Percentiles rank a stretch among this genome's conserved stretches.
Evolutionary conservation across 2,113 vertebrate genomes (phyloP).

Genomic region (Tragelaphus strepsiceros): DNA sequence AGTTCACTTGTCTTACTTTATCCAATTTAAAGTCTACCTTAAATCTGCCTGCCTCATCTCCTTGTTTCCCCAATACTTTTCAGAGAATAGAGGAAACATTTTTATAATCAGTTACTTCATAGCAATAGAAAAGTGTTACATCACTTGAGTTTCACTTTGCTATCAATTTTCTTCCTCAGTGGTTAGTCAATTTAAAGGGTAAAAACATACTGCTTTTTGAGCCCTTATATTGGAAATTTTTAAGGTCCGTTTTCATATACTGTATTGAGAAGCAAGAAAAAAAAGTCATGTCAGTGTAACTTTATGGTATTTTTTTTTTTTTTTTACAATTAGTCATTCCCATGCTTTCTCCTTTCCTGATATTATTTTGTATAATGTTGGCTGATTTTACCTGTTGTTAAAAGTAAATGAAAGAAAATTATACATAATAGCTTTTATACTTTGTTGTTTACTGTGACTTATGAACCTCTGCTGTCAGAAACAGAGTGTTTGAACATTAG

Average conservation of each 20-base stretch:
- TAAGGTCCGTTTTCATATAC: not conserved
- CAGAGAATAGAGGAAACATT: not conserved
- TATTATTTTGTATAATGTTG: constrained; percentile 13
- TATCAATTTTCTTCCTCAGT: not conserved
- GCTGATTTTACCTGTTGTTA: constrained; percentile 58
- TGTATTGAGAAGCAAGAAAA: not conserved
- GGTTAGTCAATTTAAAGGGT: not conserved
- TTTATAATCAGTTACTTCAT: not conserved
- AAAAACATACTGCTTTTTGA: not conserved
- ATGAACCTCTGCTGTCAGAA: not conserved
- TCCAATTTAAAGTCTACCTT: not conserved
- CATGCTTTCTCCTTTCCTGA: not conserved
- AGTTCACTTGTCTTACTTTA: not conserved
- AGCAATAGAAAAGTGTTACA: not conserved
- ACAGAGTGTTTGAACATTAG: not conserved
- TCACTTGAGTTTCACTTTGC: not conserved
- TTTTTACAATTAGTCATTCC: not conserved
- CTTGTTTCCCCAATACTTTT: not conserved
- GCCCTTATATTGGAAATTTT: not conserved
- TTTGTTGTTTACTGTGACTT: constrained; percentile 4
- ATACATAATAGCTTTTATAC: constrained; percentile 29
- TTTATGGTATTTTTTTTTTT: not conserved
- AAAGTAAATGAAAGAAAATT: constrained; percentile 58
- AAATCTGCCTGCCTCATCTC: not conserved
- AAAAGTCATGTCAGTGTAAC: not conserved